Evolutionary conservation across 2,113 vertebrate genomes (phyloP), one percentile per base, ranked within the genome.

Genomic region (Epinephelus fuscoguttatus): DNA sequence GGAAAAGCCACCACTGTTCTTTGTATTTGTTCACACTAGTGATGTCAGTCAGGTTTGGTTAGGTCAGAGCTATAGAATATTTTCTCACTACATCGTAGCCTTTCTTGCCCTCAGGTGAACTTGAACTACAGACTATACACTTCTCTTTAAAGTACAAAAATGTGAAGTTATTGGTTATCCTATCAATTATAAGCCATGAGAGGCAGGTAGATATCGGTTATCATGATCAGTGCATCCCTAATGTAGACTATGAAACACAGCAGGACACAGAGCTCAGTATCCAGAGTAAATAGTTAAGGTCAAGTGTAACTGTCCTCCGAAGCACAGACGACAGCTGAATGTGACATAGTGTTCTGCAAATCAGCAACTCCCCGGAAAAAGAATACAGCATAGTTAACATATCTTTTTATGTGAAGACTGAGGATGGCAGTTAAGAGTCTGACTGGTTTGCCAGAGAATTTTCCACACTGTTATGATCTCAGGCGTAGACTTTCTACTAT

Each of bases 311-410:
- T 53, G 67, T 74, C 53, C 19, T 21, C 13, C 47, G 47, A 33
- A 33, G 57, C 27, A 53, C 27, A 56, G 56, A 83, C 10, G 5
- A 33, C 59, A 64, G 64, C 27, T 27, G 18, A 60, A 71, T 83
- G 37, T 70, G 42, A 78, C 80, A 72, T 93, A 95, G 50, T 91
- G 77, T 50, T 89, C 92, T 77, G 94, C 95, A 96, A 96, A 95
- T 93, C 94, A 95, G 94, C 91, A 94, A 95, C 94, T 96, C 27
- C 30, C 30, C 5, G 33, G 95, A 9, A 95, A 57, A 75, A 64
- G 61, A 73, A 72, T 40, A 69, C 73, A 86, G 69, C 62, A 64
- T 57, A 50, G 83, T 80, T 64, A 87, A 88, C 80, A 84, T 80
- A 74, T 84, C n/a, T 81, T 66, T 90, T 82, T 80, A 89, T 89